A percentile compares a stretch with the other conserved stretches of the same genome.
phyloP scores from a whole-genome alignment of 2,888 invertebrate species.

The Stictocephala bisonia region DNA sequence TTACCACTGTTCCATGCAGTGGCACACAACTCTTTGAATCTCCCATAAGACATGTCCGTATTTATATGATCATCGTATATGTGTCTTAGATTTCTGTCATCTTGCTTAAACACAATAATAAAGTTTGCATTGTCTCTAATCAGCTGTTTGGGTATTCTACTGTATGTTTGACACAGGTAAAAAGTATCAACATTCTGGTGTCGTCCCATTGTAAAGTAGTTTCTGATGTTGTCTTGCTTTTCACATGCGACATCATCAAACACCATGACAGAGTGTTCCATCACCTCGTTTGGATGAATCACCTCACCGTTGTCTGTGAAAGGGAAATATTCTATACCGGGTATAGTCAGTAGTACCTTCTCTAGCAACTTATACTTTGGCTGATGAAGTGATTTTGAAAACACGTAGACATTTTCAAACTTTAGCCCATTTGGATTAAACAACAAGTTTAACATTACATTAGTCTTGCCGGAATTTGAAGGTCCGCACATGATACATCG shows the following conservation, averaged over 20 bases:
- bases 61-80: conserved; percentile 47
- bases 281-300: too few species aligned
- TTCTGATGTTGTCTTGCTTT: conserved; percentile 4
- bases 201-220: conserved; percentile 8
- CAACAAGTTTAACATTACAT: conserved; percentile 7
- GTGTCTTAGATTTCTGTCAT: conserved; percentile 62
- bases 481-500: neutral
- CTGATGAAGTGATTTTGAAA: conserved; percentile 7
- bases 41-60: conserved; percentile 34
- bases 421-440: neutral
- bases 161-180: neutral
- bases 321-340: neutral
- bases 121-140: conserved; percentile 63
- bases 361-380: too few species aligned
- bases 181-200: conserved; percentile 8
- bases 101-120: conserved; percentile 62
- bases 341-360: neutral
- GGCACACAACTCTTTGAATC: conserved; percentile 59
- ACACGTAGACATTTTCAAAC: conserved; percentile 22
- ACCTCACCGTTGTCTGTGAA: conserved; percentile 1
- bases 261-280: neutral
- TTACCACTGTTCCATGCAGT: conserved; percentile 58
- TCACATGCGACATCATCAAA: neutral
- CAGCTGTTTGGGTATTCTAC: conserved; percentile 61
- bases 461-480: conserved; percentile 17